These are phyloP conservation scores for Torymus auratus DNA, from an alignment of 2,888 invertebrate genomes.

Conservation along the genomic window DNA sequence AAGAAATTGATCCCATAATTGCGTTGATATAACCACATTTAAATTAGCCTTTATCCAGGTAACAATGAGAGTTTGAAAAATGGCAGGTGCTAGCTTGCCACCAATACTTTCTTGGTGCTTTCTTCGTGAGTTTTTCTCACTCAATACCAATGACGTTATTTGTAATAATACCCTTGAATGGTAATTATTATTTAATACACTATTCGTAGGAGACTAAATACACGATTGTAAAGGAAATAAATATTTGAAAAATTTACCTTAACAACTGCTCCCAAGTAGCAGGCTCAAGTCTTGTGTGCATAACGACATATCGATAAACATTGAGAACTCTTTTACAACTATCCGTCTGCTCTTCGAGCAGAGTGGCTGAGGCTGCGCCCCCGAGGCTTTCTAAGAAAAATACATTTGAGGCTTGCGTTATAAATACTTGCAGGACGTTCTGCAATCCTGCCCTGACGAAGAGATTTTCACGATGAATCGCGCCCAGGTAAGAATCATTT, in stretches of 20 bases:
- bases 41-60: constrained; percentile 99
- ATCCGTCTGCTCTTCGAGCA: constrained; percentile 95
- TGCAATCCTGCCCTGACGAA: constrained; percentile 90
- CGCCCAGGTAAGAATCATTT: constrained; percentile 92
- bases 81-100: constrained; percentile 89
- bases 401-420: constrained; percentile 96
- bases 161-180: constrained; percentile 85
- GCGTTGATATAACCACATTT: constrained; percentile 91
- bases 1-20: constrained; percentile 96
- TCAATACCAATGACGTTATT: constrained; percentile 92
- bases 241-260: constrained; percentile 64
- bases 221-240: too few relatives aligned
- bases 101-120: constrained; percentile 84
- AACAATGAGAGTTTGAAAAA: constrained; percentile 95
- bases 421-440: constrained; percentile 91
- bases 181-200: constrained; percentile 1
- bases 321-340: constrained; percentile 97
- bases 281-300: constrained; percentile 95
- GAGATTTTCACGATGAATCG: constrained; percentile 87
- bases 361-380: constrained; percentile 79
- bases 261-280: constrained; percentile 87
- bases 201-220: background rate
- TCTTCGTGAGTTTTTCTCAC: constrained; percentile 86
- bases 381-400: constrained; percentile 85
- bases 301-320: constrained; percentile 97